A percentile compares a stretch with the other conserved stretches of the same genome.
Conservation (phyloP, 2,888 invertebrate genomes). For the Saturnia pavonia region DNA sequence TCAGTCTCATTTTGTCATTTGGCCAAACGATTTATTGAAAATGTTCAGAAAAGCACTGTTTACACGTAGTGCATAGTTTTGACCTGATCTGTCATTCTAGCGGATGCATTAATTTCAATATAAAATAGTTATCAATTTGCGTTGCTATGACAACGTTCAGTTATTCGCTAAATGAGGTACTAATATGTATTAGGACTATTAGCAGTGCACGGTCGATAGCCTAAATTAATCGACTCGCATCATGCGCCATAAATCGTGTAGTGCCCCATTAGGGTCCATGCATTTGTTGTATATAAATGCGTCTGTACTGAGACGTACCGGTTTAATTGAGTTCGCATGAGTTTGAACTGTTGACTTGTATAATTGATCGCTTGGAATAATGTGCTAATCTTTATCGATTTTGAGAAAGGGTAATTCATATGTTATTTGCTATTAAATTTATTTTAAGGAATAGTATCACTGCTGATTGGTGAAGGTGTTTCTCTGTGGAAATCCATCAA, state of each 20-base stretch:
- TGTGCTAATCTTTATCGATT: background rate
- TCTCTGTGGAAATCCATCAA: no score
- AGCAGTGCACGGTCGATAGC: conserved; percentile 39
- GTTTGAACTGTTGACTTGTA: conserved; percentile 1
- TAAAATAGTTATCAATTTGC: background rate
- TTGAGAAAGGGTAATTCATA: background rate
- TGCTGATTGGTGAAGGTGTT: no score
- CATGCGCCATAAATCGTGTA: conserved; percentile 46
- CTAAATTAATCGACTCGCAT: conserved; percentile 53
- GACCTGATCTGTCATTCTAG: background rate
- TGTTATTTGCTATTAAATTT: no score
- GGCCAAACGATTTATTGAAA: background rate
- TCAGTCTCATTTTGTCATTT: no score
- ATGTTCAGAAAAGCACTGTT: background rate
- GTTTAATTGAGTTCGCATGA: conserved; percentile 7
- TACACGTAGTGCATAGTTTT: background rate
- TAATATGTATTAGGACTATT: conserved; percentile 41
- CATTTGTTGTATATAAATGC: conserved; percentile 9
- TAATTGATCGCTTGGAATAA: conserved; percentile 2
- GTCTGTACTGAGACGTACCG: conserved; percentile 3
- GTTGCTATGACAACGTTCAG: conserved; percentile 28
- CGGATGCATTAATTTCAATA: background rate
- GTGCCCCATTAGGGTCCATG: conserved; percentile 18
- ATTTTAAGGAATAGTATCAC: no score
- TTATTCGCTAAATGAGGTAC: conserved; percentile 47